These are phyloP conservation scores for Xiphias gladius DNA, from an alignment of 2,113 vertebrate species.

Conservation along the genomic window DNA sequence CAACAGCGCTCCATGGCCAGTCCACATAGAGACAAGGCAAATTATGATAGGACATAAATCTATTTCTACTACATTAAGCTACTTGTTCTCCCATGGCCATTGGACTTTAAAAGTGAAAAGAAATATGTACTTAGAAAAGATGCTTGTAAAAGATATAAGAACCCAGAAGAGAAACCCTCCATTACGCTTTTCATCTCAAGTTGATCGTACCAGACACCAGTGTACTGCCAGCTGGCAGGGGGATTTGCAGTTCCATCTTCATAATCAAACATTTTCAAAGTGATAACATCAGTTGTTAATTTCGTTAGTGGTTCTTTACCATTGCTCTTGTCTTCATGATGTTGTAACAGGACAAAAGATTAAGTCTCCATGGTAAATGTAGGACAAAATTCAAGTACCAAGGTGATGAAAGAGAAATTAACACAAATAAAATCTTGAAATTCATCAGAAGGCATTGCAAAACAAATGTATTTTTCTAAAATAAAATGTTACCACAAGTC, in stretches of 20 bases:
- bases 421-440: neutral
- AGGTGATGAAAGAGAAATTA: neutral
- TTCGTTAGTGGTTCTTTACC: neutral
- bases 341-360: neutral
- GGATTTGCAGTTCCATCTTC: neutral
- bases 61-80: conserved; percentile 69
- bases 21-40: conserved; percentile 62
- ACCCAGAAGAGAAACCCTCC: conserved; percentile 1
- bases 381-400: neutral
- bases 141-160: conserved; percentile 18
- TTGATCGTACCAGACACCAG: conserved; percentile 27
- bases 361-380: neutral
- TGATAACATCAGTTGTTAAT: neutral
- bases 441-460: neutral
- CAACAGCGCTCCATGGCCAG: conserved; percentile 32
- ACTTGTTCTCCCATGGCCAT: conserved; percentile 57
- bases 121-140: conserved; percentile 38
- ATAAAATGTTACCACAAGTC: neutral
- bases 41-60: conserved; percentile 73
- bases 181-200: conserved; percentile 30
- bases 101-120: conserved; percentile 43
- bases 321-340: neutral
- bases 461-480: neutral
- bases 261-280: conserved; percentile 8
- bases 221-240: neutral